Conservation (phyloP, 2,797 vertebrate species). For the Neoniphon sammara region DNA sequence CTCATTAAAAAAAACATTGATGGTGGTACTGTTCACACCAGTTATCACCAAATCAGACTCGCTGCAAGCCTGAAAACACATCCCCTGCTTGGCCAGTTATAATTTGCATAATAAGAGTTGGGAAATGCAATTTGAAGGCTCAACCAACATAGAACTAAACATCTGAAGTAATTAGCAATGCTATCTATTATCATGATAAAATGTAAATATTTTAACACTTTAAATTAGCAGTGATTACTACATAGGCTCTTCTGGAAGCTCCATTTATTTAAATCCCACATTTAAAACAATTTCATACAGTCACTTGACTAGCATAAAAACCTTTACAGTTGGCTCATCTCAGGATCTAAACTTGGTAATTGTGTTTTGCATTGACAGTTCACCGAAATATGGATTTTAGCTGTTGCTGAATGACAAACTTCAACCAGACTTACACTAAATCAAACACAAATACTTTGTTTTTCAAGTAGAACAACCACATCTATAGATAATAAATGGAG, state of each 20-base stretch:
- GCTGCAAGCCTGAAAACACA: too few relatives aligned
- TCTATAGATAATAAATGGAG: too few relatives aligned
- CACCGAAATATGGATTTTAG: too few relatives aligned
- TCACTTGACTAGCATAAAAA: background rate
- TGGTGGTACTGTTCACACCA: background rate
- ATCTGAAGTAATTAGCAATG: slow-evolving; percentile 83
- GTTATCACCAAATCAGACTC: background rate
- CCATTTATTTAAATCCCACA: background rate
- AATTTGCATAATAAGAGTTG: slow-evolving; percentile 84
- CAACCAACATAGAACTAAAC: background rate
- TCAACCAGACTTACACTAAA: too few relatives aligned
- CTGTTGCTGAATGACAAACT: too few relatives aligned
- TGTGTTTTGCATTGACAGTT: too few relatives aligned
- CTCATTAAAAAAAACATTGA: background rate
- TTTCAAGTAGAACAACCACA: too few relatives aligned
- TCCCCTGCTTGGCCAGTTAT: slow-evolving; percentile 70
- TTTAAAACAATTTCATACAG: background rate
- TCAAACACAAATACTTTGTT: too few relatives aligned
- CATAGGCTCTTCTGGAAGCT: background rate
- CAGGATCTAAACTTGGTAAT: too few relatives aligned
- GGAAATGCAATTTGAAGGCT: background rate
- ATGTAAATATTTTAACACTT: slow-evolving; percentile 88
- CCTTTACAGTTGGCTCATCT: too few relatives aligned
- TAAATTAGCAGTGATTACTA: slow-evolving; percentile 62
- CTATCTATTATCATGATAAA: slow-evolving; percentile 86